Conservation (phyloP, 2,797 vertebrate species). For the Alca torda region DNA sequence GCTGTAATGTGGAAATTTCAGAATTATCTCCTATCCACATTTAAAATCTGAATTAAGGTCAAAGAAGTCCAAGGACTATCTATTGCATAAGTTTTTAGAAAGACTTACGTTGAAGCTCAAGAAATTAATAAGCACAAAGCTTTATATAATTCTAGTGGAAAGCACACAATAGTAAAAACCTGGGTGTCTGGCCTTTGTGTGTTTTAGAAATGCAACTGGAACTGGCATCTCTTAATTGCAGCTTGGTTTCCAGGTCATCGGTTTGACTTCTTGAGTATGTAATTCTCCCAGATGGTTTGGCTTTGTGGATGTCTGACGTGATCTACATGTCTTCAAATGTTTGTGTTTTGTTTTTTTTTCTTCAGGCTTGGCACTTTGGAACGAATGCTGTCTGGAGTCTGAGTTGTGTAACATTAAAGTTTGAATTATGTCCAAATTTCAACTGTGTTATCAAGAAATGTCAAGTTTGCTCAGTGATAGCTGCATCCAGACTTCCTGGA, state of each 20-base stretch:
- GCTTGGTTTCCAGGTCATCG: conserved; percentile 51
- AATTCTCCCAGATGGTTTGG: conserved; percentile 28
- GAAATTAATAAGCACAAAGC: neutral
- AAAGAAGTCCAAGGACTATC: neutral
- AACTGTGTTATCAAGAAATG: conserved; percentile 39
- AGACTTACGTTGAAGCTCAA: neutral
- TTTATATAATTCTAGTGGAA: neutral
- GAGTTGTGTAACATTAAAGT: conserved; percentile 17
- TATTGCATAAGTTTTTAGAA: neutral
- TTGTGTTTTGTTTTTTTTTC: neutral
- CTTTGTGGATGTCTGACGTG: conserved; percentile 9
- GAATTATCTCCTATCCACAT: neutral
- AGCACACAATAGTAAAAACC: neutral
- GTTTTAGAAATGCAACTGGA: neutral
- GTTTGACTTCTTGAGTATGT: conserved; percentile 11
- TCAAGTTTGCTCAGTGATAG: conserved; percentile 32
- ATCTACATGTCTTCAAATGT: conserved; percentile 12
- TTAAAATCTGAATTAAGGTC: neutral
- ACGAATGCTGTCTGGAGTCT: neutral
- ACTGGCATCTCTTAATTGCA: conserved; percentile 33
- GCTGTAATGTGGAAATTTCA: neutral
- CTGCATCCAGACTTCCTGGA: neutral
- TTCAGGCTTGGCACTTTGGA: neutral
- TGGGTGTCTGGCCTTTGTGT: neutral
- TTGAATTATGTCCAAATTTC: conserved; percentile 47